phyloP scores from a whole-genome alignment of 2,113 vertebrate species.

The Myrmophylax atrothorax region DNA sequence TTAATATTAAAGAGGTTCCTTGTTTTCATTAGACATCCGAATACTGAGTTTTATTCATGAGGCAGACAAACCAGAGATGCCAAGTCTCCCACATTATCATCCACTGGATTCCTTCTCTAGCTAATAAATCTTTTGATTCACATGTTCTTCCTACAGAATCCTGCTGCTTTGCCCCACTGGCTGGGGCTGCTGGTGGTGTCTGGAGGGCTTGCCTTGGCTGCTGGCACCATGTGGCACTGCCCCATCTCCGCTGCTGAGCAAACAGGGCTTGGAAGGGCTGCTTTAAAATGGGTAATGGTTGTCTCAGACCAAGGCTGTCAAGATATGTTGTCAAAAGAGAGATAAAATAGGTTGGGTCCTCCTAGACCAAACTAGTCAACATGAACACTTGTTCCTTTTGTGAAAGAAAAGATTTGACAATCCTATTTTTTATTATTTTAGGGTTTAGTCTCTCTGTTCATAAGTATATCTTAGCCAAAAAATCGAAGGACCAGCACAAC shows the following conservation, averaged over 20 bases:
- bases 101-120: not conserved
- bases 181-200: not conserved
- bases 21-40: not conserved
- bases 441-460: not conserved
- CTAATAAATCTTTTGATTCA: slow-evolving; percentile 46
- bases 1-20: slow-evolving; percentile 46
- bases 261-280: not conserved
- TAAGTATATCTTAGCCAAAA: not conserved
- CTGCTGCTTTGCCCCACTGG: not conserved
- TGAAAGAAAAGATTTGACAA: not conserved
- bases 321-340: not conserved
- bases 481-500: not conserved
- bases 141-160: not conserved
- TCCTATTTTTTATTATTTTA: not conserved
- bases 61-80: slow-evolving; percentile 7
- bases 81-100: slow-evolving; percentile 38
- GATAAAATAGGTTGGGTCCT: not conserved
- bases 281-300: not conserved
- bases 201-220: not conserved
- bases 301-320: not conserved
- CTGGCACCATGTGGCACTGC: not conserved
- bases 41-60: slow-evolving; percentile 34
- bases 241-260: not conserved
- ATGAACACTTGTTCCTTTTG: not conserved
- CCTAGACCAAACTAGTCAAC: not conserved